Evolutionary conservation across 37 sponge, comb jelly and placozoan genomes (phyloP).

Genomic region (Halisarca cf. caerulea): DNA sequence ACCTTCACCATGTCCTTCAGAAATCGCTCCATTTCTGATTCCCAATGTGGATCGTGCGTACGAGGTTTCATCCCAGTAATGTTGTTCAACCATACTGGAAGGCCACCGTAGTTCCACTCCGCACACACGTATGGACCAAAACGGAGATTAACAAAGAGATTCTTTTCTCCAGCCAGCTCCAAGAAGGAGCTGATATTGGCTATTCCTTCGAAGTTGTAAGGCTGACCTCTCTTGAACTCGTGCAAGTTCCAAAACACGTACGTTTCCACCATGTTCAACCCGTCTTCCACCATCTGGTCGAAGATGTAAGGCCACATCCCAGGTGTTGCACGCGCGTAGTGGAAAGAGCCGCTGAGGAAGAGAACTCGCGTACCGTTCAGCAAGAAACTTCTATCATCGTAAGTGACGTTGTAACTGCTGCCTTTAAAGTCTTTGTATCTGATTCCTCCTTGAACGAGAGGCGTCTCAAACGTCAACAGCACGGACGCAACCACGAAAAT

Average conservation of each 20-base stretch:
- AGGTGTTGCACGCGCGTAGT: conserved; percentile 42
- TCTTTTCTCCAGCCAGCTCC: conserved; percentile 30
- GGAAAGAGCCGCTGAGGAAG: conserved; percentile 39
- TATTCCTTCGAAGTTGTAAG: conserved; percentile 34
- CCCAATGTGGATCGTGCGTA: conserved; percentile 38
- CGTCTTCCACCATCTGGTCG: conserved; percentile 31
- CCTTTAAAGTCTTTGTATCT: conserved; percentile 31
- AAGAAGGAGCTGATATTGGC: conserved; percentile 34
- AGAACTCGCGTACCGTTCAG: conserved; percentile 39
- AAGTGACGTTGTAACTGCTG: conserved; percentile 2
- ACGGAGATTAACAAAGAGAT: conserved; percentile 53
- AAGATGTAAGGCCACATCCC: conserved; percentile 43
- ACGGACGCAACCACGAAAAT: too few relatives aligned
- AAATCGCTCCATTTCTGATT: conserved; percentile 47
- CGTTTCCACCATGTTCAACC: conserved; percentile 48
- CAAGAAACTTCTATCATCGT: conserved; percentile 44
- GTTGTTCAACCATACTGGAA: conserved; percentile 54
- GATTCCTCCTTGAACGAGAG: too few relatives aligned
- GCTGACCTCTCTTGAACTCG: conserved; percentile 34
- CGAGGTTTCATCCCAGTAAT: conserved; percentile 39
- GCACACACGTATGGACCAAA: conserved; percentile 34
- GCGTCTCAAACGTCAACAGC: too few relatives aligned
- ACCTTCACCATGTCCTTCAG: conserved; percentile 26
- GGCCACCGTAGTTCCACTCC: conserved; percentile 40
- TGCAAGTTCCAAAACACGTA: conserved; percentile 68